A percentile compares a stretch with the other conserved stretches of the same genome.
These are phyloP conservation scores for Ceramica pisi DNA, from an alignment of 2,888 invertebrate species.

Conservation along the genomic window DNA sequence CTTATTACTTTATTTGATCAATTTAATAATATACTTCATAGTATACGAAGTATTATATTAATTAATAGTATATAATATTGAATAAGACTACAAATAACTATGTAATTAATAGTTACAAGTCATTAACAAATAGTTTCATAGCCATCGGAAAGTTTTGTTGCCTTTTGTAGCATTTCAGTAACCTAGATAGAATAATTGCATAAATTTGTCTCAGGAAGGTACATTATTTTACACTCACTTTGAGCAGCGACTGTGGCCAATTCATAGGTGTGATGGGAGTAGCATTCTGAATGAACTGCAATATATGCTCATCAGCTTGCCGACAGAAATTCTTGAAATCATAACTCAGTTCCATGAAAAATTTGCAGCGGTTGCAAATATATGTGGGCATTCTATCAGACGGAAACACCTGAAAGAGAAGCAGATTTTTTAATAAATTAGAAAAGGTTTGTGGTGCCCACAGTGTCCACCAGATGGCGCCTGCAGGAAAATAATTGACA, in stretches of 20 bases:
- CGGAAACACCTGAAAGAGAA: conserved; percentile 88
- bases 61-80: no score
- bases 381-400: conserved; percentile 94
- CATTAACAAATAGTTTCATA: not conserved
- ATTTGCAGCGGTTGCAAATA: conserved; percentile 93
- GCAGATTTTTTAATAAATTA: not conserved
- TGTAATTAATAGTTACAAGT: no score
- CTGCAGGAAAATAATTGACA: conserved; percentile 36
- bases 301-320: conserved; percentile 93
- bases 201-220: not conserved
- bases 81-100: no score
- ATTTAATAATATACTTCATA: no score
- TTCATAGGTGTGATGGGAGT: conserved; percentile 89
- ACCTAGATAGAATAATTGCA: not conserved
- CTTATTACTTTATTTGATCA: no score
- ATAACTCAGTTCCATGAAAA: conserved; percentile 93
- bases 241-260: conserved; percentile 83
- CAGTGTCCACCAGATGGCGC: conserved; percentile 69
- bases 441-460: not conserved
- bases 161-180: not conserved
- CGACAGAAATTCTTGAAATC: conserved; percentile 94
- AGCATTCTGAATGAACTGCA: conserved; percentile 93
- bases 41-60: no score
- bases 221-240: conserved; percentile 76
- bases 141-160: not conserved